Evolutionary conservation across 2,888 invertebrate genomes (phyloP).

Genomic region (Drosophila multiciliata): DNA sequence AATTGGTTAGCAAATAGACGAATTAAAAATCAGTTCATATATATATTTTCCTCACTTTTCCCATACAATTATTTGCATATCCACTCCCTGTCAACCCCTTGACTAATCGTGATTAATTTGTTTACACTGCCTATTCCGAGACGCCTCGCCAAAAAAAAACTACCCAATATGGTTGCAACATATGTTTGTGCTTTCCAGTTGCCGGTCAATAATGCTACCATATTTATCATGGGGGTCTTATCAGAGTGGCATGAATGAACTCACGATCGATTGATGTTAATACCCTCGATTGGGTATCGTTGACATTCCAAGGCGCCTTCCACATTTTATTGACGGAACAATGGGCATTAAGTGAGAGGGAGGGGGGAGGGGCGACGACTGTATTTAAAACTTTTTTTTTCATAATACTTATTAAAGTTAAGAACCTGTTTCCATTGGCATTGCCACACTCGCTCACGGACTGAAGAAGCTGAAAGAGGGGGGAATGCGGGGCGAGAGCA

Average conservation of each 20-base stretch:
- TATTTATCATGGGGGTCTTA: constrained; percentile 45
- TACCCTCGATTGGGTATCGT: constrained; percentile 66
- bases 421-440: constrained; percentile 60
- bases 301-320: constrained; percentile 66
- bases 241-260: constrained; percentile 73
- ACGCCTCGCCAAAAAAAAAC: constrained; percentile 21
- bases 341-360: background rate
- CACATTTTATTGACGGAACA: constrained; percentile 37
- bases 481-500: background rate
- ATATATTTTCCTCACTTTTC: background rate
- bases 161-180: constrained; percentile 42
- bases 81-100: constrained; percentile 6
- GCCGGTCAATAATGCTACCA: constrained; percentile 32
- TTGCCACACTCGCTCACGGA: constrained; percentile 33
- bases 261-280: constrained; percentile 72
- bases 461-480: background rate
- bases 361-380: background rate
- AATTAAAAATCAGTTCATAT: background rate
- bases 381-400: constrained; percentile 62
- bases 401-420: constrained; percentile 66
- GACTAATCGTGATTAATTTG: constrained; percentile 30
- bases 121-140: constrained; percentile 33
- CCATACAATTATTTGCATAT: background rate
- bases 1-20: constrained; percentile 24
- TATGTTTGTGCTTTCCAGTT: constrained; percentile 25